phyloP scores from a whole-genome alignment of 2,888 invertebrate species.

The Drosophila rellima region DNA sequence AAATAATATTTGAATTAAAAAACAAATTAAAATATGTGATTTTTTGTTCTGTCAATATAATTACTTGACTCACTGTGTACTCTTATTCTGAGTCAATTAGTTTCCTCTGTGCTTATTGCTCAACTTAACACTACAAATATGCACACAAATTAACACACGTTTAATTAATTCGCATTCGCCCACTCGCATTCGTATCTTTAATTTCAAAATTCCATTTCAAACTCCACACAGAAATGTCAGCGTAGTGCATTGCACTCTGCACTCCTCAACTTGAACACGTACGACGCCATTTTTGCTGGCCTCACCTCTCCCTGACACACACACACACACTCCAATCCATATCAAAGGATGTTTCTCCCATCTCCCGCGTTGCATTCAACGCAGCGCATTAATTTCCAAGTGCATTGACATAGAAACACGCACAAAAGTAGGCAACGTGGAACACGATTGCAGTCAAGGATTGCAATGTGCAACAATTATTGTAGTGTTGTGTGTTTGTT shows the following conservation, averaged over 20 bases:
- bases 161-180: slow-evolving; percentile 49
- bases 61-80: neutral
- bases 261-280: slow-evolving; percentile 57
- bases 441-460: slow-evolving; percentile 40
- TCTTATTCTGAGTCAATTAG: neutral
- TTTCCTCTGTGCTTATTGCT: neutral
- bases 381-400: slow-evolving; percentile 61
- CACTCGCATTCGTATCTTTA: slow-evolving; percentile 53
- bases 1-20: too few relatives aligned
- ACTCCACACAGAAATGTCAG: slow-evolving; percentile 52
- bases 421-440: slow-evolving; percentile 68
- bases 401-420: slow-evolving; percentile 77
- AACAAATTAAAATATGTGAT: too few relatives aligned
- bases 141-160: slow-evolving; percentile 27
- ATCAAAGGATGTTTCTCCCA: slow-evolving; percentile 9
- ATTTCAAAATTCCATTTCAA: slow-evolving; percentile 67
- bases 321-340: slow-evolving; percentile 4
- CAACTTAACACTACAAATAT: neutral
- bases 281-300: slow-evolving; percentile 29
- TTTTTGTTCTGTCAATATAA: neutral
- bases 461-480: slow-evolving; percentile 31
- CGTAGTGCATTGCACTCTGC: slow-evolving; percentile 71
- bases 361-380: neutral
- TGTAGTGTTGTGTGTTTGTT: slow-evolving; percentile 1
- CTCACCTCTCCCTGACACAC: neutral